Evolutionary conservation across 2,888 invertebrate species (phyloP).

Genomic region (Trichopoda pennipes): DNA sequence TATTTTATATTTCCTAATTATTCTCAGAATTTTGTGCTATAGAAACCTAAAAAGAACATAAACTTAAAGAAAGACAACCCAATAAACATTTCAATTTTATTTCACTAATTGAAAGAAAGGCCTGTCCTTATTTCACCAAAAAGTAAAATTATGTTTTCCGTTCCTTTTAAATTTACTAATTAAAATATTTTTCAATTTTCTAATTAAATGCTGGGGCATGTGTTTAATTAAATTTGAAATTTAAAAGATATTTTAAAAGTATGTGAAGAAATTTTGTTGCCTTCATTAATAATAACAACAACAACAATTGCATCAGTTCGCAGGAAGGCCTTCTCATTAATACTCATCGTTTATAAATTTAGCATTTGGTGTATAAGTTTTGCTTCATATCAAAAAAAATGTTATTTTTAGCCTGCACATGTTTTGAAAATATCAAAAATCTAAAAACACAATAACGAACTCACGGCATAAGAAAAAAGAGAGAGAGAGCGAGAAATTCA

Average conservation of each 20-base stretch:
- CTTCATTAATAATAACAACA: not conserved
- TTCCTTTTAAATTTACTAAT: not conserved
- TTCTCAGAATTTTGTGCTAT: too few relatives aligned
- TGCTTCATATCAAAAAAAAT: not conserved
- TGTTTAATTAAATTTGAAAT: constrained; percentile 22
- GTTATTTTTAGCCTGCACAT: constrained; percentile 64
- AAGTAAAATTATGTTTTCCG: too few relatives aligned
- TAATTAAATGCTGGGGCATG: not conserved
- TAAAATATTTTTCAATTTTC: not conserved
- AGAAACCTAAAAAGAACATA: too few relatives aligned
- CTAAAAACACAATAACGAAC: constrained; percentile 15
- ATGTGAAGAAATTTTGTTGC: not conserved
- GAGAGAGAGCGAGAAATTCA: not conserved
- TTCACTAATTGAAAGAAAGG: not conserved
- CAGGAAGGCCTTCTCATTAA: not conserved
- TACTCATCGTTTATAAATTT: constrained; percentile 50
- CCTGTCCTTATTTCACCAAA: not conserved
- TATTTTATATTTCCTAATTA: too few relatives aligned
- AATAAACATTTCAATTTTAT: not conserved
- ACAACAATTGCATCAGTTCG: not conserved
- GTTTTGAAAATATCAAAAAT: constrained; percentile 63
- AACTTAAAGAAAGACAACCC: not conserved
- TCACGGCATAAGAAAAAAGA: too few relatives aligned
- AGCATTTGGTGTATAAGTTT: constrained; percentile 41
- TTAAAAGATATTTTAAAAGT: not conserved